Evolutionary conservation across 2,797 vertebrate species (phyloP).

Genomic region (Clarias laeviceps): DNA sequence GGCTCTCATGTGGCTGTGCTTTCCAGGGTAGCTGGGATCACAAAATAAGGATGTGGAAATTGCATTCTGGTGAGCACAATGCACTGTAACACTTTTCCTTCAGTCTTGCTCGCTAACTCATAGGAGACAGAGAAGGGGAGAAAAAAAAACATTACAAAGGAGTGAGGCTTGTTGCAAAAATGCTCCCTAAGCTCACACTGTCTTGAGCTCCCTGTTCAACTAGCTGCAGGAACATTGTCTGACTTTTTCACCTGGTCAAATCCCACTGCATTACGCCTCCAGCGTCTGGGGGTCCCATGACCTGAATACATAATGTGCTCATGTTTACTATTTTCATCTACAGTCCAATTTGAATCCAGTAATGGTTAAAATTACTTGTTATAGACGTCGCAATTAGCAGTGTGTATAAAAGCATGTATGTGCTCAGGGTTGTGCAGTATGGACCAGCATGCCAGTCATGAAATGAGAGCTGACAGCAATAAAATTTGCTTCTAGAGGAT

Average conservation of each 20-base stretch:
- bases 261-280: slow-evolving; percentile 68
- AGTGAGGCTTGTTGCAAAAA: slow-evolving; percentile 67
- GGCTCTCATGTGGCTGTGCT: slow-evolving; percentile 48
- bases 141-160: slow-evolving; percentile 71
- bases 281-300: slow-evolving; percentile 53
- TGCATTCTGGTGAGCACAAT: slow-evolving; percentile 48
- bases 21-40: slow-evolving; percentile 43
- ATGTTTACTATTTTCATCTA: slow-evolving; percentile 17
- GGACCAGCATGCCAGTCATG: neutral
- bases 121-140: slow-evolving; percentile 54
- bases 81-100: slow-evolving; percentile 69
- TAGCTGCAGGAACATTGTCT: slow-evolving; percentile 70
- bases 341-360: neutral
- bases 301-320: slow-evolving; percentile 57
- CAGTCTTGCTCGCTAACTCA: slow-evolving; percentile 71
- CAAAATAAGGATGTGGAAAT: slow-evolving; percentile 55
- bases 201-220: slow-evolving; percentile 69
- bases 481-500: slow-evolving; percentile 7
- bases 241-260: slow-evolving; percentile 76
- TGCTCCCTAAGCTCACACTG: slow-evolving; percentile 55
- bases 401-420: neutral
- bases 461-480: slow-evolving; percentile 27
- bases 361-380: neutral
- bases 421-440: neutral
- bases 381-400: slow-evolving; percentile 10